These are phyloP conservation scores for Aphrocallistes beatrix DNA, from an alignment of 37 sponge, comb jelly and placozoan genomes.

Conservation along the genomic window DNA sequence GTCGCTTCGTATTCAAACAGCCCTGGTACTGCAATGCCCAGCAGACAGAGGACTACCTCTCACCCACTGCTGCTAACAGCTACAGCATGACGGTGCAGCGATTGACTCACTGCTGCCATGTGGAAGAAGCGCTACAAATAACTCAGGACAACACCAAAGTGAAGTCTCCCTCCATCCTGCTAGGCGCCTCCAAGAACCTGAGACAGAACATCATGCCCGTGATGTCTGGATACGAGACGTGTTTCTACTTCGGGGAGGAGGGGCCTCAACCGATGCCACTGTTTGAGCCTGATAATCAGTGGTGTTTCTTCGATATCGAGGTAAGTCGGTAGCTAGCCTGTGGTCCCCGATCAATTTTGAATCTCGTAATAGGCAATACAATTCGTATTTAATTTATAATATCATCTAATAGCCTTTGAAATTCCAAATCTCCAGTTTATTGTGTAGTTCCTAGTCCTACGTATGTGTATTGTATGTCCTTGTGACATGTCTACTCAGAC, in stretches of 20 bases:
- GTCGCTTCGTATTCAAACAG: neutral
- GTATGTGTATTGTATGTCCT: too few species aligned
- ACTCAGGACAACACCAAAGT: constrained; percentile 10
- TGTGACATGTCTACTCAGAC: too few species aligned
- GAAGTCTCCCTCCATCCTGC: neutral
- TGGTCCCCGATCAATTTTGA: too few species aligned
- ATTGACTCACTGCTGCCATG: neutral
- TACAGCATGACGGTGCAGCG: neutral
- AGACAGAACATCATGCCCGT: constrained; percentile 5
- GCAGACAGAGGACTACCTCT: constrained; percentile 9
- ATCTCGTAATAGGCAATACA: too few species aligned
- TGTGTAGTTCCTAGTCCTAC: too few species aligned
- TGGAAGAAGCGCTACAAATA: neutral
- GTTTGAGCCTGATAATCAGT: neutral
- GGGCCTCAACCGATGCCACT: neutral
- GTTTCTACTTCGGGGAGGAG: constrained; percentile 10
- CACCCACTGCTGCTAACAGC: neutral
- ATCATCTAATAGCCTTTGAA: too few species aligned
- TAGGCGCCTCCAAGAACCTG: neutral
- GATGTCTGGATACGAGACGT: neutral
- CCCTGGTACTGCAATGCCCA: constrained; percentile 9
- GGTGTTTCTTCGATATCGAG: neutral
- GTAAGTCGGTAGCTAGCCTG: neutral
- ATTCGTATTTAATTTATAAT: too few species aligned
- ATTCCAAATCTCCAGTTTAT: too few species aligned